These are phyloP conservation scores for Hemitrygon akajei DNA, from an alignment of 2,797 vertebrate species.

Conservation along the genomic window DNA sequence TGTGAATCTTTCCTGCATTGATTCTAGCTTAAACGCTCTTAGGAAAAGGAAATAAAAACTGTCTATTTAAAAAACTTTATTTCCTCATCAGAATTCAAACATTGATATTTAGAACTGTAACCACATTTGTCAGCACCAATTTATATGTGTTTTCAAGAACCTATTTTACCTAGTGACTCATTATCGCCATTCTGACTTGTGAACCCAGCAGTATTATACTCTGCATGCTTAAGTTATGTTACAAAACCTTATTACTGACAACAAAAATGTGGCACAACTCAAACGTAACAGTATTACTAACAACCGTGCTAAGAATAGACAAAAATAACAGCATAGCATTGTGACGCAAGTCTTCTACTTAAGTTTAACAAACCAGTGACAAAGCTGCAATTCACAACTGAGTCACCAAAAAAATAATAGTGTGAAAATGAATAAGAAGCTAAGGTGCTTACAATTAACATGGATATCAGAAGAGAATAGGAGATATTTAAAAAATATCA, in stretches of 20 bases:
- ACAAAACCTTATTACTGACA: not conserved
- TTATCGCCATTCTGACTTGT: not conserved
- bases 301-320: not conserved
- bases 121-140: not conserved
- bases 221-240: not conserved
- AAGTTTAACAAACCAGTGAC: not conserved
- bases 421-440: not conserved
- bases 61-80: not conserved
- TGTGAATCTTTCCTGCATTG: no score
- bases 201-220: not conserved
- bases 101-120: not conserved
- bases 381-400: not conserved
- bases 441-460: not conserved
- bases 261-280: not conserved
- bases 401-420: not conserved
- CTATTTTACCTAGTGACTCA: not conserved
- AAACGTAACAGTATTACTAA: not conserved
- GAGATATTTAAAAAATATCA: not conserved
- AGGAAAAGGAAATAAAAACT: not conserved
- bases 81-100: not conserved
- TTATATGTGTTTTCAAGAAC: not conserved
- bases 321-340: not conserved
- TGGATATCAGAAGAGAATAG: not conserved
- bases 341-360: not conserved
- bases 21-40: not conserved